phyloP scores from a whole-genome alignment of 1,140 invertebrate species.

The Odontomachus brunneus region DNA sequence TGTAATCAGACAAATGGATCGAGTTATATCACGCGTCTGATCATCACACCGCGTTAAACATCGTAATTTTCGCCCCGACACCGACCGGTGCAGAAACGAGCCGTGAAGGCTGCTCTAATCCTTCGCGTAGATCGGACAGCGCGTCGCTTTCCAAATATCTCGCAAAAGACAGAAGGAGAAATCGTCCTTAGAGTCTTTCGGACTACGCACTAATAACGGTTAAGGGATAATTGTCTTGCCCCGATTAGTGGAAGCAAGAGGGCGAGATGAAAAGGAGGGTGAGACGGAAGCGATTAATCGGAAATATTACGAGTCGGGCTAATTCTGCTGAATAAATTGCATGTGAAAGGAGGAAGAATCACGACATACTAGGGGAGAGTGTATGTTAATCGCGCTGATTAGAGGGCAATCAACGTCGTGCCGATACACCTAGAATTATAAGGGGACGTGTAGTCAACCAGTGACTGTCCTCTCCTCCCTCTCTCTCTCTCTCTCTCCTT shows the following conservation, averaged over 20 bases:
- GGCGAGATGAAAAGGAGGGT: not conserved
- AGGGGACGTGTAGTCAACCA: slow-evolving; percentile 31
- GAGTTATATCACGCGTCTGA: slow-evolving; percentile 9
- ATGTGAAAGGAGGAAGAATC: slow-evolving; percentile 50
- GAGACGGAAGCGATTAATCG: slow-evolving; percentile 45
- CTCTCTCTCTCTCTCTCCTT: slow-evolving; percentile 4
- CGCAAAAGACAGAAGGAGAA: not conserved
- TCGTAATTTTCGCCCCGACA: slow-evolving; percentile 13
- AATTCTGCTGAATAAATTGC: slow-evolving; percentile 52
- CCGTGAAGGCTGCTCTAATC: not conserved
- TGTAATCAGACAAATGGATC: slow-evolving; percentile 74
- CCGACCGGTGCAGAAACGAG: not conserved
- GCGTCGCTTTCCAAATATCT: not conserved
- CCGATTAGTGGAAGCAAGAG: not conserved
- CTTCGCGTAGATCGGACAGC: no score
- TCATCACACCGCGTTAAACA: slow-evolving; percentile 22
- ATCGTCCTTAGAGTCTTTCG: no score
- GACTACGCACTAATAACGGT: no score
- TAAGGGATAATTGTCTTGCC: not conserved
- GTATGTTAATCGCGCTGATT: slow-evolving; percentile 65
- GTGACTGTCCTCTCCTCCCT: slow-evolving; percentile 15
- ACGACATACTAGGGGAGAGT: slow-evolving; percentile 7
- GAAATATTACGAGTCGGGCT: slow-evolving; percentile 43
- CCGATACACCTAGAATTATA: slow-evolving; percentile 57
- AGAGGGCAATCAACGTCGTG: slow-evolving; percentile 52